A percentile compares a stretch with the other conserved stretches of the same genome.
These are phyloP conservation scores for Dendroctonus ponderosae DNA, from an alignment of 1,140 invertebrate genomes.

Conservation along the genomic window DNA sequence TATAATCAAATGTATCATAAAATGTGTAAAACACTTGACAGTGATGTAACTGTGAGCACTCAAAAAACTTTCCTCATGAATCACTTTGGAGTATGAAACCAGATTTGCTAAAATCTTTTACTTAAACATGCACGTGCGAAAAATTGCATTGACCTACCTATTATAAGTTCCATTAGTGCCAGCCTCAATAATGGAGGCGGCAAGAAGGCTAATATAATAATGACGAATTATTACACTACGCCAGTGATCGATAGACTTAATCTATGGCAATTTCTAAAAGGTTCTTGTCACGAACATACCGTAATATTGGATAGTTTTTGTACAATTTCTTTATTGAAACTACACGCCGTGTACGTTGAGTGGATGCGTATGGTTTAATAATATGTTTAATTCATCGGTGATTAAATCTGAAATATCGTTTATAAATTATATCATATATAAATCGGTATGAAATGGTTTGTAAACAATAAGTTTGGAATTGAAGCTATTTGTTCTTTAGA, in stretches of 20 bases:
- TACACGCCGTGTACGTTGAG: too few relatives aligned
- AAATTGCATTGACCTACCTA: constrained; percentile 1
- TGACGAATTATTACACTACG: constrained; percentile 4
- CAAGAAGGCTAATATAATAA: constrained; percentile 11
- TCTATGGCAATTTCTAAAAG: constrained; percentile 5
- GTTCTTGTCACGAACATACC: background rate
- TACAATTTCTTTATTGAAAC: too few relatives aligned
- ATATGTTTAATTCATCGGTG: too few relatives aligned
- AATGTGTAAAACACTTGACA: background rate
- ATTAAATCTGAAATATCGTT: too few relatives aligned
- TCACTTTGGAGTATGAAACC: background rate
- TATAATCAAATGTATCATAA: background rate
- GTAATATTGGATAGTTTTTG: too few relatives aligned
- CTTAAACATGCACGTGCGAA: constrained; percentile 1
- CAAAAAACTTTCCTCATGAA: background rate
- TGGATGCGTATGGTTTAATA: too few relatives aligned
- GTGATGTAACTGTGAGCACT: background rate
- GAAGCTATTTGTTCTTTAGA: too few relatives aligned
- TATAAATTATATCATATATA: too few relatives aligned
- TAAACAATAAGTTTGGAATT: too few relatives aligned
- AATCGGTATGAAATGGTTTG: too few relatives aligned
- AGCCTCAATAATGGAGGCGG: constrained; percentile 6
- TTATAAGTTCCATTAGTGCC: constrained; percentile 9
- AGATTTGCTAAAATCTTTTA: background rate
- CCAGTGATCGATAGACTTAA: constrained; percentile 10